Evolutionary conservation across 2,797 vertebrate genomes (phyloP), one percentile per base, ranked within the genome.

Genomic region (Ara ararauna): DNA sequence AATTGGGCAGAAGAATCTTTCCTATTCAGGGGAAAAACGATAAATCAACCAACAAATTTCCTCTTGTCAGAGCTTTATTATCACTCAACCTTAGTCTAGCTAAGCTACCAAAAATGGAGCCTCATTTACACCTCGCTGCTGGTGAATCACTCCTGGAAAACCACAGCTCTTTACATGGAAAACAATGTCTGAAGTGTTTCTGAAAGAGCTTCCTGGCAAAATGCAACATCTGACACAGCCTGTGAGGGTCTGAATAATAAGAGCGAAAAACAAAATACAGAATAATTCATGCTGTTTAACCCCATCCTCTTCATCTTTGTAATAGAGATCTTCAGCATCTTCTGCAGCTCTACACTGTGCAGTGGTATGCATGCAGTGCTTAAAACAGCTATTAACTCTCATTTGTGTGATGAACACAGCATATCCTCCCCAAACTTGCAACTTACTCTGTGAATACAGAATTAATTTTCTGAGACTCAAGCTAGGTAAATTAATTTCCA

Each of bases 371-470:
- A 22, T 8, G 67, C 8, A 60, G 53, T 70, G 40, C 53, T 90
- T 66, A 66, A 54, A 93, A 40, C 17, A 84, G n/a, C 51, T 62
- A 32, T 48, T 70, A 75, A 50, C 66, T 89, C 68, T 75, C 70
- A 92, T 94, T 47, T 79, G 50, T 93, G 78, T 90, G 82, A 78
- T 21, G 44, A 88, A 75, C 56, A 60, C 40, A 86, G 64, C 38
- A 60, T 30, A 87, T 38, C 71, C 23, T 74, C 51, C 77, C 32
- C 78, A 85, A 82, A 86, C 54, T 79, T 86, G 38, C 40, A 88
- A 47, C 67, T 67, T 88, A 71, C 45, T 65, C 48, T 86, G 36
- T 87, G 82, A 97, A 92, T 60, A 90, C 60, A 86, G 16, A 89
- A 91, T 82, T 86, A 50, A 90, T 85, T 95, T 95, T 76, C 91